These are phyloP conservation scores for Drosophila austrosaltans DNA, from an alignment of 2,888 invertebrate species.

Conservation along the genomic window DNA sequence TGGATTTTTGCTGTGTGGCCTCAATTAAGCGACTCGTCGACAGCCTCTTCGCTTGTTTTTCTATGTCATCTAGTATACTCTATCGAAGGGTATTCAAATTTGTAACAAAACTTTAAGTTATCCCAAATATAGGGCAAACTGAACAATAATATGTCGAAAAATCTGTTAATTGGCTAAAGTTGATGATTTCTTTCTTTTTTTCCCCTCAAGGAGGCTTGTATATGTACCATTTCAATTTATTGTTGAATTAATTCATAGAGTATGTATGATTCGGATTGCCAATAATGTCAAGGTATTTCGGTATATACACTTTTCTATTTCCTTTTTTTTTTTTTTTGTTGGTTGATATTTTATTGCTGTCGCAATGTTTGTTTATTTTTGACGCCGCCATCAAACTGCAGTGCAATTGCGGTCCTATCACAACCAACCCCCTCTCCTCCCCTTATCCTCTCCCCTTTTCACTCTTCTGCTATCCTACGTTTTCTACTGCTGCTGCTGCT, in stretches of 20 bases:
- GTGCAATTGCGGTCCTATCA: slow-evolving; percentile 45
- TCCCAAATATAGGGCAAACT: no score
- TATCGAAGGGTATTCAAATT: background rate
- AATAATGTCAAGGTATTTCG: background rate
- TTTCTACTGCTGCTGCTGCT: background rate
- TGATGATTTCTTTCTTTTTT: no score
- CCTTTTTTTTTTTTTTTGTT: slow-evolving; percentile 5
- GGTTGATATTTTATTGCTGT: slow-evolving; percentile 70
- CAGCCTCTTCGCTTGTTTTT: slow-evolving; percentile 29
- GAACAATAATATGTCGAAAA: no score
- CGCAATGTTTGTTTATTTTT: slow-evolving; percentile 78
- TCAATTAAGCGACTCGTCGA: slow-evolving; percentile 61
- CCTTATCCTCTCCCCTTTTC: background rate
- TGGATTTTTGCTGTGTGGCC: slow-evolving; percentile 71
- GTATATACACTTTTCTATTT: slow-evolving; percentile 5
- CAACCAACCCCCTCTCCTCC: slow-evolving; percentile 9
- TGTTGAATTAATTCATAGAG: background rate
- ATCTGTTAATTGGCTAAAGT: no score
- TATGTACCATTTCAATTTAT: background rate
- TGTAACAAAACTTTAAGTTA: no score
- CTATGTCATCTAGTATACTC: background rate
- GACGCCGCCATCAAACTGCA: slow-evolving; percentile 62
- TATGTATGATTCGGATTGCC: background rate
- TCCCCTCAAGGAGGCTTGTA: background rate
- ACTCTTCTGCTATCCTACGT: background rate